These are phyloP conservation scores for Teleogryllus occipitalis DNA, from an alignment of 1,140 invertebrate genomes.

Conservation along the genomic window DNA sequence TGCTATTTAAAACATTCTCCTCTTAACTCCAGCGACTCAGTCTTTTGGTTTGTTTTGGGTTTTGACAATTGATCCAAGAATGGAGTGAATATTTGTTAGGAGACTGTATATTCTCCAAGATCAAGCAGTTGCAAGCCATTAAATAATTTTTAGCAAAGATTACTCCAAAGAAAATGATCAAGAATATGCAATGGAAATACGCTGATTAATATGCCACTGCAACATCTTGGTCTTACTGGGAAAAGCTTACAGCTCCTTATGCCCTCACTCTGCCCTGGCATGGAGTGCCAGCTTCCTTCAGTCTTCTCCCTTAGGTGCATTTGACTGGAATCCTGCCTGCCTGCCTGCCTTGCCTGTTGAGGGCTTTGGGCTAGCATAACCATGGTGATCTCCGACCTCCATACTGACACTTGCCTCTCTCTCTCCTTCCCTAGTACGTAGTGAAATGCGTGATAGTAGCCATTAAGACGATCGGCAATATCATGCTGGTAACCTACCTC, in stretches of 20 bases:
- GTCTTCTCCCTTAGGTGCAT: conserved; percentile 20
- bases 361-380: conserved; percentile 21
- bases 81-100: not conserved
- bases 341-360: conserved; percentile 18
- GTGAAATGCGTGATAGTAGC: conserved; percentile 99
- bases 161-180: too few species aligned
- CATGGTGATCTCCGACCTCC: conserved; percentile 9
- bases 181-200: too few species aligned
- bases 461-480: conserved; percentile 98
- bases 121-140: not conserved
- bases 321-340: conserved; percentile 20
- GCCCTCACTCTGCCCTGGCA: not conserved
- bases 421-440: conserved; percentile 65
- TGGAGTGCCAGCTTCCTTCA: conserved; percentile 13
- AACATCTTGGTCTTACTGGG: conserved; percentile 15
- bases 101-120: not conserved
- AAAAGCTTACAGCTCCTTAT: conserved; percentile 9
- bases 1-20: not conserved
- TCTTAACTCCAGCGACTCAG: not conserved
- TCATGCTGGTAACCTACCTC: conserved; percentile 96
- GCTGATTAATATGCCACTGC: not conserved
- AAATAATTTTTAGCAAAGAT: not conserved
- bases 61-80: not conserved
- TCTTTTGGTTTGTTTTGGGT: not conserved
- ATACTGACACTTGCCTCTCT: conserved; percentile 24